These are phyloP conservation scores for Germaria angustata DNA, from an alignment of 2,888 invertebrate species.

Conservation along the genomic window DNA sequence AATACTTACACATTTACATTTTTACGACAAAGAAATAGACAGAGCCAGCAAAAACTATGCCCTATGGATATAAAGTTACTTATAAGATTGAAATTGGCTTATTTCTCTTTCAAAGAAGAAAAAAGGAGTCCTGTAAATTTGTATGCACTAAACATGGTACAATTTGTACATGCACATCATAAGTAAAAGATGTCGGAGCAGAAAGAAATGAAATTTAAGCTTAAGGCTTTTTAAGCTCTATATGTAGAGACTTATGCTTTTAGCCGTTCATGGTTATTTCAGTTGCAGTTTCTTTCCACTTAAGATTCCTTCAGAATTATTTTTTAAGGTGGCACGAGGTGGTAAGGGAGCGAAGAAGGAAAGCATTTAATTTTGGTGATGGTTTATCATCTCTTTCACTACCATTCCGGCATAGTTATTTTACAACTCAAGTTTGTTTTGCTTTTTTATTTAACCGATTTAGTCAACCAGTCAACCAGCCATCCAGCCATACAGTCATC, in stretches of 20 bases:
- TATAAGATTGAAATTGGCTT: conserved; percentile 67
- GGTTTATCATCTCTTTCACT: conserved; percentile 40
- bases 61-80: conserved; percentile 58
- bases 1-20: not conserved
- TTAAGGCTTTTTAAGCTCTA: conserved; percentile 56
- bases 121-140: conserved; percentile 43
- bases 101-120: not conserved
- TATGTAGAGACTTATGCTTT: conserved; percentile 44
- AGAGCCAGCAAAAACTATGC: conserved; percentile 26
- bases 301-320: conserved; percentile 33
- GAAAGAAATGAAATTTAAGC: conserved; percentile 30
- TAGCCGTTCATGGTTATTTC: conserved; percentile 60
- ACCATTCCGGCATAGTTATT: conserved; percentile 9
- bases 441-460: not conserved
- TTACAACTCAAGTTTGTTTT: conserved; percentile 30
- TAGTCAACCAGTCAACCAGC: conserved; percentile 15
- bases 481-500: too few species aligned
- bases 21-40: conserved; percentile 25
- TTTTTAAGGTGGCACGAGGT: conserved; percentile 3
- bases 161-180: conserved; percentile 58
- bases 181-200: conserved; percentile 30
- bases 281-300: conserved; percentile 48
- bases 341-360: conserved; percentile 16
- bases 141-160: conserved; percentile 57
- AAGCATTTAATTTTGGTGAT: conserved; percentile 64